A percentile compares a stretch with the other conserved stretches of the same genome.
Evolutionary conservation across 1,140 invertebrate species (phyloP).

Genomic region (Oscheius sp.): DNA sequence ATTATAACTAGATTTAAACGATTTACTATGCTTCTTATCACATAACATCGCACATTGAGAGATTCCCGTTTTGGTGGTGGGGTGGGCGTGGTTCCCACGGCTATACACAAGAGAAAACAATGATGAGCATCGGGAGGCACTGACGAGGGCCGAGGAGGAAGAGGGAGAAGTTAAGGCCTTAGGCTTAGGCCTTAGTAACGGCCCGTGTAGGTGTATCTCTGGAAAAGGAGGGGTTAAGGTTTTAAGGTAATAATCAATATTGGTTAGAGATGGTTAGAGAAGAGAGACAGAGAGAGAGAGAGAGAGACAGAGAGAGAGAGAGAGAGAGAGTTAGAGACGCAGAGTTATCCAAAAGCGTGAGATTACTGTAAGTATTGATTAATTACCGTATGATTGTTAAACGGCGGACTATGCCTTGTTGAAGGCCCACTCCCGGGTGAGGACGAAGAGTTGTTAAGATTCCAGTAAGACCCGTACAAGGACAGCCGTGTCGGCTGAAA

Average conservation of each 20-base stretch:
- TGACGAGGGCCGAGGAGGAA: no score
- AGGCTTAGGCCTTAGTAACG: no score
- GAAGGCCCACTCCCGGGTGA: slow-evolving; percentile 7
- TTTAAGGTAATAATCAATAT: neutral
- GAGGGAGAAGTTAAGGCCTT: no score
- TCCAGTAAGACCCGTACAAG: slow-evolving; percentile 58
- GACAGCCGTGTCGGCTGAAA: slow-evolving; percentile 46
- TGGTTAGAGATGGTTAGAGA: neutral
- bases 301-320: slow-evolving; percentile 13
- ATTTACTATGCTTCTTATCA: no score
- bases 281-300: slow-evolving; percentile 1
- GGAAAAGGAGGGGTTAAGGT: slow-evolving; percentile 12
- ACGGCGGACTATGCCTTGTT: slow-evolving; percentile 10
- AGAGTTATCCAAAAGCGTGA: neutral
- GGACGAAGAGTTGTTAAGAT: slow-evolving; percentile 36
- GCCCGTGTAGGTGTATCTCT: slow-evolving; percentile 43
- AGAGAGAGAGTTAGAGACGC: slow-evolving; percentile 12
- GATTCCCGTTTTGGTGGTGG: no score
- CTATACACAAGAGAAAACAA: no score
- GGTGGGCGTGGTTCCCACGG: no score
- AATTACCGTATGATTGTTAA: slow-evolving; percentile 21
- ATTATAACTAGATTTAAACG: no score
- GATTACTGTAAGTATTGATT: neutral
- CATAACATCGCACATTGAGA: no score
- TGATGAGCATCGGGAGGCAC: no score